Evolutionary conservation across 2,888 invertebrate species (phyloP).

Genomic region (Brachypterus glaber): DNA sequence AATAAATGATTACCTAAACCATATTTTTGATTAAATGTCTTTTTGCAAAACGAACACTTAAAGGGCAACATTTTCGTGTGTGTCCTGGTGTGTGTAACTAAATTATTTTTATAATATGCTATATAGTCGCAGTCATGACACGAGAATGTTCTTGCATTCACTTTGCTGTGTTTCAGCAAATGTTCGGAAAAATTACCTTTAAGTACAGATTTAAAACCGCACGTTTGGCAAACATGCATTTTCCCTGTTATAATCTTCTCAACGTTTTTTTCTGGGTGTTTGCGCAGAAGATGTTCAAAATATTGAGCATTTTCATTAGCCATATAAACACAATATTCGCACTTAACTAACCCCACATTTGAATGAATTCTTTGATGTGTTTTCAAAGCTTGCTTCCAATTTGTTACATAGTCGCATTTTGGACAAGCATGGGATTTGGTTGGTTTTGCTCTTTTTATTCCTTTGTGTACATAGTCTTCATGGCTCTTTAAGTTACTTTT

Average conservation of each 20-base stretch:
- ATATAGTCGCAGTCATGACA: slow-evolving; percentile 6
- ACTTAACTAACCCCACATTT: too few relatives aligned
- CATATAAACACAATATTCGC: not conserved
- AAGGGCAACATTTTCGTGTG: slow-evolving; percentile 9
- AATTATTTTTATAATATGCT: slow-evolving; percentile 1
- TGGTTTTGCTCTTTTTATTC: not conserved
- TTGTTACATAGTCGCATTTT: slow-evolving; percentile 6
- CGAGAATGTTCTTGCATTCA: not conserved
- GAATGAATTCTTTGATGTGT: slow-evolving; percentile 5
- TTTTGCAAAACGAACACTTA: slow-evolving; percentile 13
- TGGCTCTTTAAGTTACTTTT: not conserved
- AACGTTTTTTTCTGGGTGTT: slow-evolving; percentile 3
- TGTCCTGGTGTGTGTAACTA: slow-evolving; percentile 11
- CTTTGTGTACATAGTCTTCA: slow-evolving; percentile 4
- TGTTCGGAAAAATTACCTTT: not conserved
- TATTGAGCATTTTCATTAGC: not conserved
- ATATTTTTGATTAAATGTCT: slow-evolving; percentile 11
- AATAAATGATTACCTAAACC: slow-evolving; percentile 15
- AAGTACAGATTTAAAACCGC: slow-evolving; percentile 12
- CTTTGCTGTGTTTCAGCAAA: slow-evolving; percentile 5
- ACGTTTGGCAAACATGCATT: slow-evolving; percentile 9
- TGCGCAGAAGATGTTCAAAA: slow-evolving; percentile 6
- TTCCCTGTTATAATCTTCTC: slow-evolving; percentile 3
- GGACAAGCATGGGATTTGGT: too few relatives aligned
- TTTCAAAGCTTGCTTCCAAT: not conserved